Evolutionary conservation across 2,888 invertebrate genomes (phyloP).

Genomic region (Drosophila koepferae): DNA sequence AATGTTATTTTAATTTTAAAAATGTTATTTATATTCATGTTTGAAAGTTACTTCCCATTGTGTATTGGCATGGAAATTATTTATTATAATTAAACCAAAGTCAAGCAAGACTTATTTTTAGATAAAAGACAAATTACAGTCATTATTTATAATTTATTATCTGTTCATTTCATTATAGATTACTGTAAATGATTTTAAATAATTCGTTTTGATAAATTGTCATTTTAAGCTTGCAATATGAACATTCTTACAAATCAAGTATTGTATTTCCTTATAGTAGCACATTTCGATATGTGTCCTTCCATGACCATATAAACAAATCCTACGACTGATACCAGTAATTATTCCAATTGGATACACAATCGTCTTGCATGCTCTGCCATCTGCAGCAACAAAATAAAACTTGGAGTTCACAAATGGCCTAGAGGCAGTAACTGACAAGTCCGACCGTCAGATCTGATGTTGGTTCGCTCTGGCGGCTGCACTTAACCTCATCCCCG

Average conservation of each 20-base stretch:
- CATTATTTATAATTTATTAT: neutral
- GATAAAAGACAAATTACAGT: neutral
- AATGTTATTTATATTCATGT: no score
- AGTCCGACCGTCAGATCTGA: conserved; percentile 11
- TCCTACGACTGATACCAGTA: conserved; percentile 42
- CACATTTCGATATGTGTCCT: conserved; percentile 5
- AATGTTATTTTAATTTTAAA: no score
- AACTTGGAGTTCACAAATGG: conserved; percentile 40
- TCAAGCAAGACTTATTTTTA: no score
- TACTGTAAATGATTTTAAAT: neutral
- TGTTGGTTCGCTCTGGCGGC: conserved; percentile 17
- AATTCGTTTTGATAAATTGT: neutral
- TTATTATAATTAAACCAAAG: no score
- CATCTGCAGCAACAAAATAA: conserved; percentile 43
- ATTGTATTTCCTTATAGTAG: conserved; percentile 2
- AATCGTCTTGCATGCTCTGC: conserved; percentile 50
- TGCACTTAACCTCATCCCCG: conserved; percentile 45
- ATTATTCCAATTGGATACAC: conserved; percentile 73
- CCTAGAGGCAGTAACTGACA: conserved; percentile 43
- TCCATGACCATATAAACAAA: conserved; percentile 32
- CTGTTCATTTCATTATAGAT: neutral
- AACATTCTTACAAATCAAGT: neutral
- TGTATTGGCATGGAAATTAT: no score
- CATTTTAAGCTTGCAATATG: neutral
- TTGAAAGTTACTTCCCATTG: no score